Conservation (phyloP, 1,140 invertebrate genomes). For the Gerris buenoi region DNA sequence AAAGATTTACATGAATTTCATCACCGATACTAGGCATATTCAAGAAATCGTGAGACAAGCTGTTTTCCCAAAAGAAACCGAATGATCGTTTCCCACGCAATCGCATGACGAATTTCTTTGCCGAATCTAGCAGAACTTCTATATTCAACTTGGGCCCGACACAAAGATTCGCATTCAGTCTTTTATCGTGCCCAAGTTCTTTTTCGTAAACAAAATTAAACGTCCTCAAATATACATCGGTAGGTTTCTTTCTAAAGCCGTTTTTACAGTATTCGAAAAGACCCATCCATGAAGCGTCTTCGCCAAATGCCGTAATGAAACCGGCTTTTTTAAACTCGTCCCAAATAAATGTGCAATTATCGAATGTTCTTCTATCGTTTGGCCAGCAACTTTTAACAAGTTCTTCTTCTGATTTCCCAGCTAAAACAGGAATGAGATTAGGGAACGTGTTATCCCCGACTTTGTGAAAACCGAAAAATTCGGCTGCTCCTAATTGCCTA, state of each 20-base stretch:
- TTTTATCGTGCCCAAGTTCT: conserved; percentile 33
- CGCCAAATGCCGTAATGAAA: conserved; percentile 38
- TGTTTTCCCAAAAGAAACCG: conserved; percentile 35
- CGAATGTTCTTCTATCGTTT: conserved; percentile 31
- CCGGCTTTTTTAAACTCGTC: conserved; percentile 34
- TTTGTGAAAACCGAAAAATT: conserved; percentile 33
- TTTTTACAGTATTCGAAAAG: conserved; percentile 40
- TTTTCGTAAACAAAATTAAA: conserved; percentile 32
- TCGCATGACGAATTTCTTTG: conserved; percentile 19
- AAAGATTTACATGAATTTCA: conserved; percentile 25
- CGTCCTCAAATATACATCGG: conserved; percentile 41
- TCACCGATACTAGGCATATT: conserved; percentile 34
- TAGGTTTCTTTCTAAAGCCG: conserved; percentile 38
- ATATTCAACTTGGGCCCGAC: conserved; percentile 32
- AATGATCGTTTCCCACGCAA: conserved; percentile 27
- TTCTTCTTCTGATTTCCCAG: conserved; percentile 31
- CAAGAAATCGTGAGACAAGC: conserved; percentile 36
- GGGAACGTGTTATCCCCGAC: conserved; percentile 34
- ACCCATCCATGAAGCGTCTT: conserved; percentile 39
- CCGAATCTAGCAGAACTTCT: conserved; percentile 22
- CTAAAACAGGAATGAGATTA: conserved; percentile 30
- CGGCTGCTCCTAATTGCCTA: conserved; percentile 26
- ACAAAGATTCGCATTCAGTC: conserved; percentile 36
- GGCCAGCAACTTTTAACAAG: conserved; percentile 24
- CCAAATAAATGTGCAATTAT: conserved; percentile 42